phyloP scores from a whole-genome alignment of 2,113 vertebrate genomes.

The Mustelus asterias region DNA sequence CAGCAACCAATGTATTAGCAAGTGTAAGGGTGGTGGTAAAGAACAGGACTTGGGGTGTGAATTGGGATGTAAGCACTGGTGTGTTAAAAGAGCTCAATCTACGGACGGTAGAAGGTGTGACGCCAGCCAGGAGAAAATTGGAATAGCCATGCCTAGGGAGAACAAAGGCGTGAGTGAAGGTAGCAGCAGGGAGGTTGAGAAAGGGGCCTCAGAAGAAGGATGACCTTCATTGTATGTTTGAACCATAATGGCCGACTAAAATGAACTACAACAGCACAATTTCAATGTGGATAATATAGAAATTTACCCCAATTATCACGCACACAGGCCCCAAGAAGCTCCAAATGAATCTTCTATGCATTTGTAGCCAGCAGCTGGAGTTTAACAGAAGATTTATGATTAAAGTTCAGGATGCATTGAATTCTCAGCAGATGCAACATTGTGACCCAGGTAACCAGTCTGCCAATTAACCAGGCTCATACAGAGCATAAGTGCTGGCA shows the following conservation, averaged over 20 bases:
- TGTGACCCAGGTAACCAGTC: neutral
- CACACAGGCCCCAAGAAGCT: conserved; percentile 2
- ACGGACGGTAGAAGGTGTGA: neutral
- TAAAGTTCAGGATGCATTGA: neutral
- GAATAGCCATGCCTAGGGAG: neutral
- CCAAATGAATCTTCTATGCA: neutral
- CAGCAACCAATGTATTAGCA: neutral
- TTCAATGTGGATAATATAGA: neutral
- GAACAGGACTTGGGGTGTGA: neutral
- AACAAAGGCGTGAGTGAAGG: neutral
- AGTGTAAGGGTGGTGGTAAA: neutral
- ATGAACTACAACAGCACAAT: neutral
- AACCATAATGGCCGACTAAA: neutral
- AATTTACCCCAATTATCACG: neutral
- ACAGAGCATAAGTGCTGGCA: neutral
- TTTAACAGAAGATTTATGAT: neutral
- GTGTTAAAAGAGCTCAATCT: neutral
- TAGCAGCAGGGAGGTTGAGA: neutral
- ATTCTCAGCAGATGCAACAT: neutral
- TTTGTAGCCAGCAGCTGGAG: neutral
- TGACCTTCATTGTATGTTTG: neutral
- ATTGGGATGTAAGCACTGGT: neutral
- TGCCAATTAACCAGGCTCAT: neutral
- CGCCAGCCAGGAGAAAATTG: neutral
- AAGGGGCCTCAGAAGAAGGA: neutral